Percentiles rank a stretch among this genome's conserved stretches.
phyloP scores from a whole-genome alignment of 1,140 invertebrate genomes.

The Euschistus heros region DNA sequence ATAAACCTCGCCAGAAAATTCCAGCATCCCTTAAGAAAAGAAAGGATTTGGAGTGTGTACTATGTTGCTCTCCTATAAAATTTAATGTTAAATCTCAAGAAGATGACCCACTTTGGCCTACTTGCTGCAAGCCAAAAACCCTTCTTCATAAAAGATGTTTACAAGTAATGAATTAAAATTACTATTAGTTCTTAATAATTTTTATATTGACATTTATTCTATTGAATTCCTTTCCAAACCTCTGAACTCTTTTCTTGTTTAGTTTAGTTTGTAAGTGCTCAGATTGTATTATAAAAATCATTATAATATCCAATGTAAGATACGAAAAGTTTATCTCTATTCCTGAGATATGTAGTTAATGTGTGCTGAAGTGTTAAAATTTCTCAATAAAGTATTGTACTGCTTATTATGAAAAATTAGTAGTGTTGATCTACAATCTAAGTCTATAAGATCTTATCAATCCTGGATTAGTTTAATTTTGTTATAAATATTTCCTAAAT shows the following conservation, averaged over 20 bases:
- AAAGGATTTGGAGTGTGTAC: neutral
- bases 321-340: too few species aligned
- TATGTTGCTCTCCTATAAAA: neutral
- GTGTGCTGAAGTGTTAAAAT: too few species aligned
- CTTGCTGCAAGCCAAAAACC: neutral
- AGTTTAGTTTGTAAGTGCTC: neutral
- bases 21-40: slow-evolving; percentile 1
- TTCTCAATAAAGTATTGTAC: neutral
- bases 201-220: neutral
- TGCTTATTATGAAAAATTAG: neutral
- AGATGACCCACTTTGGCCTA: slow-evolving; percentile 9
- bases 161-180: slow-evolving; percentile 10
- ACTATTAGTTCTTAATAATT: neutral
- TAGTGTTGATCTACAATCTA: neutral
- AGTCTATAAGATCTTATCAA: neutral
- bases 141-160: slow-evolving; percentile 12
- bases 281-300: neutral
- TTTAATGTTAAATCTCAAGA: neutral
- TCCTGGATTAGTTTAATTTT: neutral
- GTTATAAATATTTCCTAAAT: slow-evolving; percentile 1
- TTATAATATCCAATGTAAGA: neutral
- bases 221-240: neutral
- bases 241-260: neutral
- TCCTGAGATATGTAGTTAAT: too few species aligned
- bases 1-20: neutral